Base-by-base conservation (phyloP, 2,888 invertebrate species). In the Dasypolia templi region DNA sequence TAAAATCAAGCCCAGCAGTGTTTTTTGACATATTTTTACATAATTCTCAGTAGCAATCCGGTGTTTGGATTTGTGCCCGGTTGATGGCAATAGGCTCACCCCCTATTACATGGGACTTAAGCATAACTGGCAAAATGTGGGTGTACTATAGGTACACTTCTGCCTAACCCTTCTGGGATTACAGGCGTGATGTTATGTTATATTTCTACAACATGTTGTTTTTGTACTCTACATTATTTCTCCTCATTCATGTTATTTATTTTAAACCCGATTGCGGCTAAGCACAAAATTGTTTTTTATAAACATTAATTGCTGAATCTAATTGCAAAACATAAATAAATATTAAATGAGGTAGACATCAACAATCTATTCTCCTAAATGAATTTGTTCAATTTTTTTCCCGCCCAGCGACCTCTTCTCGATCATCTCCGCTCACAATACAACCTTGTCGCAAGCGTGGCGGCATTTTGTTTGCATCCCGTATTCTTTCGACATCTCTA, bases 401-500 rank as follows among this genome's bases (percentile, higher is more conserved):
- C n/a, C 53, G n/a, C 29, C 12, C 51, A 61, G 71, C 68, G 65
- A 29, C 19, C 64, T n/a, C 76, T 76, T 35, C 29, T 22, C 6
- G n/a, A 14, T 22, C 26, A 35, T 53, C 11, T 2, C 61, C 85
- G 82, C 83, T 83, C 19, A 11, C 73, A 68, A 59, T 53, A 51
- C 1, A 59, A 79, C 81, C 75, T 17, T 1, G 64, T 55, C 51
- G 39, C 39, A 72, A 63, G 74, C 86, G 88, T 85, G 85, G 77
- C 80, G 81, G 74, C 73, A 83, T 86, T 89, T 83, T 82, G 82
- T 87, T 87, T 86, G 83, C 85, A 82, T 85, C 84, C 63, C 79
- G 81, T 80, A 86, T 87, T 86, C 86, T 86, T 82, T 82, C 83
- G 79, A 78, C 84, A 71, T 73, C 58, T 61, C 68, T 81, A 74